Evolutionary conservation across 2,888 invertebrate genomes (phyloP), one percentile per base, ranked within the genome.

Genomic region (Nomada fabriciana): DNA sequence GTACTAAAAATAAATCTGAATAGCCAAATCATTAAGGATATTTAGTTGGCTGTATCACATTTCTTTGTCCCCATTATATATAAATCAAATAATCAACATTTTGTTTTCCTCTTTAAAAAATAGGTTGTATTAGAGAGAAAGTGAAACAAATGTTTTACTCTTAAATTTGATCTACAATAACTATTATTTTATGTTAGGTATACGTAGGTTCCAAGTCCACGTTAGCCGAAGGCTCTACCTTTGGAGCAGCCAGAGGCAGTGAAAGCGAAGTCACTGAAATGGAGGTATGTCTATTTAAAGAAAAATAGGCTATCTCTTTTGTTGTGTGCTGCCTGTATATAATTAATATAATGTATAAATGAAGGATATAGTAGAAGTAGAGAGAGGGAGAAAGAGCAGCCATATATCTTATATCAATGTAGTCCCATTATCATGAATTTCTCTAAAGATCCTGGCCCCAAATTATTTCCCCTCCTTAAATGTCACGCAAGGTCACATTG

Each of bases 151-250:
- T 36, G n/a, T 36, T 36, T 61, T 50, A 72, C 36, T 25, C 23
- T 29, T 71, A 36, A 36, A 53, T 50, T 68, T 68, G 43, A 55
- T 72, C 29, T 77, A 57, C 55, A 73, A 83, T 78, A 76, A 85
- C 73, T 63, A 59, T 76, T 77, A 69, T 78, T 80, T 75, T 78
- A 80, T 89, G 87, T 86, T 89, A 94, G 93, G 93, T 93, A 71
- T 93, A 93, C 88, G 94, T 94, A 91, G 93, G 93, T 88, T 90
- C 93, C 72, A 94, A 93, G 86, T 92, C 93, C 74, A 91, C 92
- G 64, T 79, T 92, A 87, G 90, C 89, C 70, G 93, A 93, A 86
- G 93, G 93, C 86, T 89, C 92, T 83, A 93, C 90, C 86, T 92
- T 92, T 86, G 91, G 89, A 86, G 83, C 91, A 79, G 85, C 89